Percentiles rank a stretch among this genome's conserved stretches.
Evolutionary conservation across 2,888 invertebrate species (phyloP).

Genomic region (Ochropacha duplaris): DNA sequence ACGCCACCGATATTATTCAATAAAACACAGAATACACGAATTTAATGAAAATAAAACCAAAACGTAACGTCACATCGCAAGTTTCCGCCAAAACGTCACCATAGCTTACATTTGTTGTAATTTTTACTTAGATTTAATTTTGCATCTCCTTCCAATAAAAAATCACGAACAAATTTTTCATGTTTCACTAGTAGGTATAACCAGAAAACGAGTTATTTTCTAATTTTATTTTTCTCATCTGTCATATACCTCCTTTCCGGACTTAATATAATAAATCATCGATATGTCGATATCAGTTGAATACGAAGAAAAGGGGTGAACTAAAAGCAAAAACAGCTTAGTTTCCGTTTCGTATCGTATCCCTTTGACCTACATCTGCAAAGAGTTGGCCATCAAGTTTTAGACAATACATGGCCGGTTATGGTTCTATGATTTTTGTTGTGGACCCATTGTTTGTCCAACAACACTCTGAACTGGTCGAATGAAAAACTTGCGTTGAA

Average conservation of each 20-base stretch:
- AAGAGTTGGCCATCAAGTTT: slow-evolving; percentile 10
- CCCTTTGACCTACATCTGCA: slow-evolving; percentile 33
- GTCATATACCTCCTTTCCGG: slow-evolving; percentile 6
- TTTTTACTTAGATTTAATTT: too few species aligned
- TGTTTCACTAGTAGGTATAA: neutral
- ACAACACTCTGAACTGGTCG: neutral
- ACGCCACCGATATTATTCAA: too few species aligned
- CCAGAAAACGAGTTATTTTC: neutral
- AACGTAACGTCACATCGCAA: too few species aligned
- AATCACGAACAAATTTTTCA: too few species aligned
- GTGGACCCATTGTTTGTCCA: neutral
- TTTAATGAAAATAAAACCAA: too few species aligned
- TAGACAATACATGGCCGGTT: slow-evolving; percentile 1
- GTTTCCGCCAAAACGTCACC: too few species aligned
- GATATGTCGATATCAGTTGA: slow-evolving; percentile 28
- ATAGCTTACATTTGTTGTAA: too few species aligned
- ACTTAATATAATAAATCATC: slow-evolving; percentile 37
- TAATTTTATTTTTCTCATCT: neutral
- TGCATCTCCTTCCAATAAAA: too few species aligned
- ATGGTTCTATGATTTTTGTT: slow-evolving; percentile 1
- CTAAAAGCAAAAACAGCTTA: slow-evolving; percentile 17
- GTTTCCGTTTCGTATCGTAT: slow-evolving; percentile 23
- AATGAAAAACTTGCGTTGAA: neutral
- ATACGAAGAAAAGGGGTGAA: slow-evolving; percentile 30
- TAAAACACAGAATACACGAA: too few species aligned